phyloP scores from a whole-genome alignment of 1,140 invertebrate genomes.

The Tetramorium parvispinum region DNA sequence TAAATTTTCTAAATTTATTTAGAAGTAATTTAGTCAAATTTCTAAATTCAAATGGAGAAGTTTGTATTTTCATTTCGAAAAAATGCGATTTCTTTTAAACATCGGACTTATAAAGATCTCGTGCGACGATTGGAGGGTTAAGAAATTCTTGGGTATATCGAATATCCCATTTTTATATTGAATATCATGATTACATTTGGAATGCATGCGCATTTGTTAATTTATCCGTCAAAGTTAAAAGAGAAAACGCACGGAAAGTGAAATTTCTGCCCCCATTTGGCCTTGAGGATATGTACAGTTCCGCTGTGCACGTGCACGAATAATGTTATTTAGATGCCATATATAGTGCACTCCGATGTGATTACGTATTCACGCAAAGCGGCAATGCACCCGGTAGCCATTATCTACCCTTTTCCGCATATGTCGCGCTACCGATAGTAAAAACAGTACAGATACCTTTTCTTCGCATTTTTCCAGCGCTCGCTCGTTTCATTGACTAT shows the following conservation, averaged over 20 bases:
- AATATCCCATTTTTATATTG: neutral
- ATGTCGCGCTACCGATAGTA: neutral
- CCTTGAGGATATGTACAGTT: neutral
- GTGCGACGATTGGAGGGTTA: too few relatives aligned
- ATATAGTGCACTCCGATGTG: constrained; percentile 1
- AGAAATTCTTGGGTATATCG: neutral
- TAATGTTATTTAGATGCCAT: constrained; percentile 52
- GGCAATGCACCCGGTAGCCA: constrained; percentile 9
- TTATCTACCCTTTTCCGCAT: neutral
- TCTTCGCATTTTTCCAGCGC: neutral
- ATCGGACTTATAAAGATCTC: too few relatives aligned
- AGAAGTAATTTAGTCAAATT: too few relatives aligned
- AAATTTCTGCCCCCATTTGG: neutral
- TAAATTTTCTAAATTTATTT: too few relatives aligned
- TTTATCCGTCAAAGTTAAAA: neutral
- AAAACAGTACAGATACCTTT: neutral
- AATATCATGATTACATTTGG: neutral
- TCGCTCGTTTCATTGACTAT: neutral
- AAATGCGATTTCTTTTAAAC: too few relatives aligned
- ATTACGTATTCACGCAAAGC: constrained; percentile 22
- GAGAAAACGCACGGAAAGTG: neutral
- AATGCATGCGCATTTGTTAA: neutral
- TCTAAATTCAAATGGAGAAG: too few relatives aligned
- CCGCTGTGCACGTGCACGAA: constrained; percentile 17
- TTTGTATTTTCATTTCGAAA: too few relatives aligned